Base-by-base conservation (phyloP, 2,797 vertebrate genomes). In the Dipus sagitta region DNA sequence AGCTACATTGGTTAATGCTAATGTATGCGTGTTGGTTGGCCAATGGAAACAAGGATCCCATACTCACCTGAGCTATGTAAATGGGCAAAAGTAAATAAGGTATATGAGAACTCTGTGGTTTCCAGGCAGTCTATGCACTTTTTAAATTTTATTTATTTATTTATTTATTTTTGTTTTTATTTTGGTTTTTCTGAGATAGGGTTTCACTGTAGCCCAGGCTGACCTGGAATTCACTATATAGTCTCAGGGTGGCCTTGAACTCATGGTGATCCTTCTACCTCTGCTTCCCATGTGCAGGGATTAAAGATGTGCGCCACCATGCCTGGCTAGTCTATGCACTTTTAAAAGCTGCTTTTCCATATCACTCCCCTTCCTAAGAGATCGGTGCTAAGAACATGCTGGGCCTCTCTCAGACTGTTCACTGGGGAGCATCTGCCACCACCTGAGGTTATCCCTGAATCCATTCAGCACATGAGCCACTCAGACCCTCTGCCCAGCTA, bases 371-470 rank as follows among this genome's bases (percentile, higher is more conserved):
- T 38, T 65, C 32, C 60, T n/a, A 28, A 23, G 38, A 68, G 24
- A 23, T 65, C 2, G 21, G 20, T 1, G 28, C 34, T 65, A 26
- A 71, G 52, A 52, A n/a, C 15, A 21, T 1, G 12, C 10, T 0
- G 6, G 26, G 12, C 72, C 26, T 82, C 15, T 10, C 32, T 70
- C n/a, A 3, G 38, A 30, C 20, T 3, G 72, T 67, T 74, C 52
- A 1, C 20, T 0, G 18, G 2, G 2, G 58, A 9, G 1, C 18
- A 34, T 4, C 12, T 58, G n/a, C 13, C 18, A 5, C 17, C n/a
- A 20, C 28, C n/a, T 26, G 0, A 42, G 75, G 38, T 79, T 28
- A 34, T 21, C 14, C 20, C 30, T 18, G 67, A 85, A 71, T 71
- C 67, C n/a, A 21, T 78, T 65, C 38, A 3, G 21, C 47, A 81